A percentile compares a stretch with the other conserved stretches of the same genome.
Evolutionary conservation across 2,888 invertebrate genomes (phyloP).

Genomic region (Drosophila emarginata): DNA sequence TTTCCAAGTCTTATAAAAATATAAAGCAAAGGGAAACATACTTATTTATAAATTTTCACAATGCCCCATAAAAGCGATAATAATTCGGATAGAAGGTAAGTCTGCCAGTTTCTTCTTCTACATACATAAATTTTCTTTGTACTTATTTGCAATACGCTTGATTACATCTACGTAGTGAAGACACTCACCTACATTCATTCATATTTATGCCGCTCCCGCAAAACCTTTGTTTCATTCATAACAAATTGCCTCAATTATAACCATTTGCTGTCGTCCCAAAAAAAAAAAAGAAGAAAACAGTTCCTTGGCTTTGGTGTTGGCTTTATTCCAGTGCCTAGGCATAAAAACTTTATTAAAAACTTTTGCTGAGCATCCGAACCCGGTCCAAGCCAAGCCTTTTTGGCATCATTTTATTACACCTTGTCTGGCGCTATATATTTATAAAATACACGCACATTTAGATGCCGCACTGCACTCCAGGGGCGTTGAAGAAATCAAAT

Average conservation of each 20-base stretch:
- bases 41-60: not conserved
- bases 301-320: conserved; percentile 12
- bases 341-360: conserved; percentile 78
- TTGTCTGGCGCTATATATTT: conserved; percentile 49
- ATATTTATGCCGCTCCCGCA: conserved; percentile 2
- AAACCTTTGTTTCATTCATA: conserved; percentile 50
- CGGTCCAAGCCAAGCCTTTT: conserved; percentile 61
- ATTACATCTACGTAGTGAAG: not conserved
- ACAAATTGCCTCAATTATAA: conserved; percentile 76
- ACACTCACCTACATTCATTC: conserved; percentile 1
- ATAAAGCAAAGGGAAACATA: not conserved
- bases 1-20: not conserved
- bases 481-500: conserved; percentile 75
- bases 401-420: conserved; percentile 44
- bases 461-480: conserved; percentile 61
- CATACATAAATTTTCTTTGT: conserved; percentile 4
- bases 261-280: conserved; percentile 31
- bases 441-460: conserved; percentile 68
- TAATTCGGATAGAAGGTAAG: not conserved
- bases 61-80: conserved; percentile 2
- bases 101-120: not conserved
- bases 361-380: conserved; percentile 39
- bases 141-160: conserved; percentile 6
- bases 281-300: not conserved
- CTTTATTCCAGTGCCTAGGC: conserved; percentile 39